A percentile compares a stretch with the other conserved stretches of the same genome.
Evolutionary conservation across 2,797 vertebrate species (phyloP).

Genomic region (Spondyliosoma cantharus): DNA sequence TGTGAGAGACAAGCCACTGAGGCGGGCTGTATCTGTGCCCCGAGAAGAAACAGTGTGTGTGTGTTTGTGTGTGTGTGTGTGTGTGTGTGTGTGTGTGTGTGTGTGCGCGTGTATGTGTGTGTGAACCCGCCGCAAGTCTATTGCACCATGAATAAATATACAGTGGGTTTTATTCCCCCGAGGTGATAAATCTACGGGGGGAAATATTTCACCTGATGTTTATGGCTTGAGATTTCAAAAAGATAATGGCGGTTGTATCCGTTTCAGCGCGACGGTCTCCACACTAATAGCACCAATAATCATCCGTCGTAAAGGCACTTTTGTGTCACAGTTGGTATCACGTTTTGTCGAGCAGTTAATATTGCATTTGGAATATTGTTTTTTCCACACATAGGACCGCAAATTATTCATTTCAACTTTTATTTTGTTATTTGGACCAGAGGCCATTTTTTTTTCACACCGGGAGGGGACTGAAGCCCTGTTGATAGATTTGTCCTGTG

Average conservation of each 20-base stretch:
- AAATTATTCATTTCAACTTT: not conserved
- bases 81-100: conserved; percentile 9
- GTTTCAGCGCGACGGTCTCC: not conserved
- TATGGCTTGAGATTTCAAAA: conserved; percentile 45
- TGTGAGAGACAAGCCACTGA: conserved; percentile 42
- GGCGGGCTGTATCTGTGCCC: conserved; percentile 41
- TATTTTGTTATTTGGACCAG: not conserved
- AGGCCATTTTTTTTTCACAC: not conserved
- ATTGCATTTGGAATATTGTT: not conserved
- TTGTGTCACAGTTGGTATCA: conserved; percentile 12
- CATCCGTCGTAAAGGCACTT: not conserved
- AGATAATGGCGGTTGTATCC: conserved; percentile 10
- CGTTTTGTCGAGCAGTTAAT: not conserved
- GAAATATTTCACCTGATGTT: conserved; percentile 35
- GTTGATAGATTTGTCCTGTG: not conserved
- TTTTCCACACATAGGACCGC: not conserved
- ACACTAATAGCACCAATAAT: conserved; percentile 5
- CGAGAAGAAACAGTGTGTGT: conserved; percentile 20
- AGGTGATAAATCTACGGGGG: conserved; percentile 12
- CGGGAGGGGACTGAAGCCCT: not conserved
- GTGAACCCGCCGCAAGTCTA: conserved; percentile 10
- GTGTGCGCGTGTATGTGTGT: conserved; percentile 6
- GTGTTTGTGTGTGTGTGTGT: conserved; percentile 13
- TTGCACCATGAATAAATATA: conserved; percentile 40
- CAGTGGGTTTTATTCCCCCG: conserved; percentile 12